phyloP scores from a whole-genome alignment of 2,888 invertebrate genomes.

The Tachina fera region DNA sequence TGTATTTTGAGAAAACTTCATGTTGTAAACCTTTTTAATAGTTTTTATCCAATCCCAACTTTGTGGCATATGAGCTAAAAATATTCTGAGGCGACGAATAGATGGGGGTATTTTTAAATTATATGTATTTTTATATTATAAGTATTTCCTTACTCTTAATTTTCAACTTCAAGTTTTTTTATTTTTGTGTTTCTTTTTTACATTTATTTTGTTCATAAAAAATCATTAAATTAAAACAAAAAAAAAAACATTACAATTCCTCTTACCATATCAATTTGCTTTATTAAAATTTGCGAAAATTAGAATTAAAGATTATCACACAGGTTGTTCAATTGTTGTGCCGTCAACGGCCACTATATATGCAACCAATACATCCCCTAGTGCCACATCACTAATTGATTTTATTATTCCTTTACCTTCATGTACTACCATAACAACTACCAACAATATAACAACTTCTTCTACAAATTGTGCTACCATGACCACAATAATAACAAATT shows the following conservation, averaged over 20 bases:
- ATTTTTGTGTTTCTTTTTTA: slow-evolving; percentile 10
- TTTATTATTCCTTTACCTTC: slow-evolving; percentile 70
- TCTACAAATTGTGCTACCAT: slow-evolving; percentile 62
- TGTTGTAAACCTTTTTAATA: no score
- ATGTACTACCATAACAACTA: slow-evolving; percentile 65
- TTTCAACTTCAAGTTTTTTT: not conserved
- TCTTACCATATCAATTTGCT: not conserved
- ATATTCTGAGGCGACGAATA: no score
- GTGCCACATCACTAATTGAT: slow-evolving; percentile 68
- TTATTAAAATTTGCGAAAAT: not conserved
- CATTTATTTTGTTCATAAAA: not conserved
- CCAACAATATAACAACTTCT: slow-evolving; percentile 55
- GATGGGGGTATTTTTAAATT: no score
- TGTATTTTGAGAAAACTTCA: no score
- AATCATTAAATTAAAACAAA: not conserved
- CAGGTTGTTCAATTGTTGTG: slow-evolving; percentile 56
- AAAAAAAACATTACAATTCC: not conserved
- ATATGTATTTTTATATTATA: no score
- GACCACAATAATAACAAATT: slow-evolving; percentile 60
- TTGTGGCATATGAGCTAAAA: no score
- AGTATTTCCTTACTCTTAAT: not conserved
- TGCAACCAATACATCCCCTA: slow-evolving; percentile 62
- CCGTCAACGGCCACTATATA: slow-evolving; percentile 57
- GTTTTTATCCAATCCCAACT: no score
- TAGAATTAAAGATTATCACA: slow-evolving; percentile 61